Base-by-base conservation (phyloP, 2,113 vertebrate genomes). In the Nothocercus nigrocapillus region DNA sequence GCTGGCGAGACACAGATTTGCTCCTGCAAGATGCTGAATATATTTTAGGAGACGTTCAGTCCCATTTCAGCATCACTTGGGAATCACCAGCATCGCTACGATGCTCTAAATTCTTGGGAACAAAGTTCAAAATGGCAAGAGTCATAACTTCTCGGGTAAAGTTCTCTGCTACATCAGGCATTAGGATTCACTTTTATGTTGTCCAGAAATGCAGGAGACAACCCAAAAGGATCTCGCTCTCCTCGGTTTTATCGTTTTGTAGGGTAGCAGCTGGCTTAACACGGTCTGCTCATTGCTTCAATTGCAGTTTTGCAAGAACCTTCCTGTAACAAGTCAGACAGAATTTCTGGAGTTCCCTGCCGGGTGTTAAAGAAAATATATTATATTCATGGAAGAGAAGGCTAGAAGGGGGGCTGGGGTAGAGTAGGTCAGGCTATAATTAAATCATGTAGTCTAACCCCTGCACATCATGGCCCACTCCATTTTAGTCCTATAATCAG, bases 381-480 rank as follows among this genome's bases (percentile, higher is more conserved):
- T 56, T 76, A 0, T 63, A 5, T 59, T 44, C 62, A 30, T 74
- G 20, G 20, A 75, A 6, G 13, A 16, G 21, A 38, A 70, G 30
- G 5, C 18, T 74, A 20, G 19, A 9, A 62, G 9, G 3, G 6
- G 2, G 44, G 15, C 7, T 45, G 24, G 5, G 11, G 4, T 4
- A 18, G 18, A 24, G 22, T 15, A 40, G 15, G 1, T 67, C 40
- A 81, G 28, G 13, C 9, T 22, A 34, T 28, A 58, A 15, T 63
- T 45, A 70, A 82, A 82, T 5, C 22, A 9, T 1, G 6, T 4
- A 10, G 6, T 45, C 53, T 54, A 40, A 78, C 36, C 21, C 66
- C 42, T 18, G n/a, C 9, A 15, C 0, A 0, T 22, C 1, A 1
- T 13, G 13, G 8, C 28, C 24, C 32, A 14, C 14, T 16, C 17